These are phyloP conservation scores for Threskiornis aethiopicus DNA, from an alignment of 2,797 vertebrate genomes.

Conservation along the genomic window DNA sequence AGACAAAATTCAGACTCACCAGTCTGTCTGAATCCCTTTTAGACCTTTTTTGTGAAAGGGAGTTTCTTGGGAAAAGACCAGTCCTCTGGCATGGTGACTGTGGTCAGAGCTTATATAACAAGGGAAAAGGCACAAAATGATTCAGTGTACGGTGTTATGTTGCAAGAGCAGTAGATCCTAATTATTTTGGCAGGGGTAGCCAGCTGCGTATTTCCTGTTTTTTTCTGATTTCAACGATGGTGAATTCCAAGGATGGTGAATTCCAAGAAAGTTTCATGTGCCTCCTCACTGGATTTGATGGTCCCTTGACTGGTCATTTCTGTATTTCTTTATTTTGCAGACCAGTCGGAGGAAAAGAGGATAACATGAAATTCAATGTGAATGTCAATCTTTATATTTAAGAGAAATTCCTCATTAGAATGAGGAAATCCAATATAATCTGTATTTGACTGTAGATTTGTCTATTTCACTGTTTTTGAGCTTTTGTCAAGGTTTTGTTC, in stretches of 20 bases:
- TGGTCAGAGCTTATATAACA: background rate
- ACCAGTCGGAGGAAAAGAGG: background rate
- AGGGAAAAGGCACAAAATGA: background rate
- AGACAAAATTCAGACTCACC: background rate
- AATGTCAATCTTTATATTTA: background rate
- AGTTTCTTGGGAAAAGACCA: background rate
- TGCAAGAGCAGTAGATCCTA: background rate
- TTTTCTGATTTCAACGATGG: background rate
- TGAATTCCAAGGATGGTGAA: background rate
- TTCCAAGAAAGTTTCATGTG: background rate
- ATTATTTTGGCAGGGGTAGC: background rate
- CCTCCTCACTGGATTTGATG: background rate
- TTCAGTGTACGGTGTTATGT: rapidly evolving
- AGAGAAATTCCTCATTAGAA: background rate
- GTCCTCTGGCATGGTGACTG: background rate
- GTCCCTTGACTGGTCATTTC: background rate
- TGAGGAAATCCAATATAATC: background rate
- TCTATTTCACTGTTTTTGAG: background rate
- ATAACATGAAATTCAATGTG: background rate
- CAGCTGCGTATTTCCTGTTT: background rate
- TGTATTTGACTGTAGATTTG: background rate
- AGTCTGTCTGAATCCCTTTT: background rate
- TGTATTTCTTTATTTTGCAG: background rate
- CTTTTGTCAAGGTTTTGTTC: background rate
- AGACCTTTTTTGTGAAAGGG: background rate